Conservation (phyloP, 2,888 invertebrate genomes). For the Steromphala cineraria region DNA sequence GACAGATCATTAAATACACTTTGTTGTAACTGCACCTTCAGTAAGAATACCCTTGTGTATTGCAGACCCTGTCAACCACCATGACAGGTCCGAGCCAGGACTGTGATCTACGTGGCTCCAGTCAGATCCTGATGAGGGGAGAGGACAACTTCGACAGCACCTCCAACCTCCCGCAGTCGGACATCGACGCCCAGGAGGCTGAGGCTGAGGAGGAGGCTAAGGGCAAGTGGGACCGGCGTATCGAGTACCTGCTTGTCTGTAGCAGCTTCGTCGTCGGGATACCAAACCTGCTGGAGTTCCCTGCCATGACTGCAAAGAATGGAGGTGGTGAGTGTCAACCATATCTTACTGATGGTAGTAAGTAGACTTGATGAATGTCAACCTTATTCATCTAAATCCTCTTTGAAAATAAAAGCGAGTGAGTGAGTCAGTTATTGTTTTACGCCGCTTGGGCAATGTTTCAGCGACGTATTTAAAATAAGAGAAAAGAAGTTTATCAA, state of each 20-base stretch:
- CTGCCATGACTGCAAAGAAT: constrained; percentile 81
- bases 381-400: too few relatives aligned
- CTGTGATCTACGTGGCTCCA: constrained; percentile 21
- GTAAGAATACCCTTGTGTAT: neutral
- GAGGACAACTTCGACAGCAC: constrained; percentile 27
- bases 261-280: constrained; percentile 80
- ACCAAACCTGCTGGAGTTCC: constrained; percentile 79
- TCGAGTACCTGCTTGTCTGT: constrained; percentile 80
- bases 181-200: constrained; percentile 29
- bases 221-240: constrained; percentile 71
- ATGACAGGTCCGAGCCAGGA: constrained; percentile 20
- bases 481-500: too few relatives aligned
- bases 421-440: too few relatives aligned
- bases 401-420: too few relatives aligned
- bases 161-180: constrained; percentile 22
- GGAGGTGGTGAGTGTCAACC: constrained; percentile 64
- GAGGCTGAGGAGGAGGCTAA: constrained; percentile 67
- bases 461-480: too few relatives aligned
- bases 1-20: too few relatives aligned
- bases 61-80: constrained; percentile 25
- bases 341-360: too few relatives aligned
- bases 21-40: too few relatives aligned
- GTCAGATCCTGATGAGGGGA: constrained; percentile 21
- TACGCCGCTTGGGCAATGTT: too few relatives aligned
- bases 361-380: too few relatives aligned